Percentiles rank a stretch among this genome's conserved stretches.
Evolutionary conservation across 2,113 vertebrate genomes (phyloP).

Genomic region (Excalfactoria chinensis): DNA sequence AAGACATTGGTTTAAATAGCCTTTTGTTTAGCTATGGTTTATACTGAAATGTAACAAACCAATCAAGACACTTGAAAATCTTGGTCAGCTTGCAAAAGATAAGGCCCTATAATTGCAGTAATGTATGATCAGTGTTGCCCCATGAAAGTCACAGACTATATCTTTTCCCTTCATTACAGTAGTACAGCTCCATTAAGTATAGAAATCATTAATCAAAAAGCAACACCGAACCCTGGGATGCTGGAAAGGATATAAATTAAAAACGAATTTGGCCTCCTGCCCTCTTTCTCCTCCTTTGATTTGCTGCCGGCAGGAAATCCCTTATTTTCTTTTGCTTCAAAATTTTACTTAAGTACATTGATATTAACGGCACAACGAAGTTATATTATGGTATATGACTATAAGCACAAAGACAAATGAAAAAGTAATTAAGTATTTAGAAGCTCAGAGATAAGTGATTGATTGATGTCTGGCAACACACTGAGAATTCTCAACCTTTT

Average conservation of each 20-base stretch:
- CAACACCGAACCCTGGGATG: slow-evolving; percentile 1
- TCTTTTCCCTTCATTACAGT: slow-evolving; percentile 23
- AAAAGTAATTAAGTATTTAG: not conserved
- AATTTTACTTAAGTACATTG: not conserved
- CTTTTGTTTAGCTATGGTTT: not conserved
- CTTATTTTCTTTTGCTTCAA: slow-evolving; percentile 1
- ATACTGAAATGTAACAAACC: not conserved
- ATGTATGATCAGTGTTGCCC: not conserved
- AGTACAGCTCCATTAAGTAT: slow-evolving; percentile 48
- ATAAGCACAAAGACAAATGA: not conserved
- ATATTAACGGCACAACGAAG: not conserved
- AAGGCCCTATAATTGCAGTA: not conserved
- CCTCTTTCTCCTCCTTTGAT: not conserved
- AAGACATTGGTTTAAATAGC: not conserved
- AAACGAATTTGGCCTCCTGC: slow-evolving; percentile 3
- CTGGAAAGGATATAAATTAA: slow-evolving; percentile 35
- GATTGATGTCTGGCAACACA: not conserved
- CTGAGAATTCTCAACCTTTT: not conserved
- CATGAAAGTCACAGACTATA: slow-evolving; percentile 8
- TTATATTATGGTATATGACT: not conserved
- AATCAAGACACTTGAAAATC: not conserved
- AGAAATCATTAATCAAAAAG: slow-evolving; percentile 39
- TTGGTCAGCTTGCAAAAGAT: not conserved
- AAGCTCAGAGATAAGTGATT: not conserved
- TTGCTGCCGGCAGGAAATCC: not conserved